Base-by-base conservation (phyloP, 2,888 invertebrate species). In the Cephus pulcher region DNA sequence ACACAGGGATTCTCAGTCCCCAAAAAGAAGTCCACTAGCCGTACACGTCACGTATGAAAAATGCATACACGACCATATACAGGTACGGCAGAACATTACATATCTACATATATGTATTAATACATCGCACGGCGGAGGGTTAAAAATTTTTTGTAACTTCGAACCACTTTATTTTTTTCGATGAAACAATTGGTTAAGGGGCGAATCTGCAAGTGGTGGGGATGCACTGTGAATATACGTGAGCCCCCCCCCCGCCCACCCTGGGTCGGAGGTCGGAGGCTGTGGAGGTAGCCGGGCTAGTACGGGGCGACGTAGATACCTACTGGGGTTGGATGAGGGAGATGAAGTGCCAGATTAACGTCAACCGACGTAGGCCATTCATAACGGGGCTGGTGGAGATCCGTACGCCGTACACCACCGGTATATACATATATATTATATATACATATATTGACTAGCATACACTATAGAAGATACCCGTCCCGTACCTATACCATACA, bases 351-450 rank as follows among this genome's bases (percentile, higher is more conserved):
- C 84, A 86, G 86, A 86, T 86, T 86, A 86, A 86, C 86, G 86
- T 86, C 85, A 85, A 84, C 86, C 85, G 86, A 85, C 86, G 85
- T 86, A 80, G 86, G 80, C 86, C 86, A 86, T 86, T 86, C 86
- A 86, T 86, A 86, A 86, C 85, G 81, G 85, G 83, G 79, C 81
- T 81, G 82, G 70, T 33, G 70, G 70, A 70, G 70, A 70, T 70
- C 70, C 30, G 70, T 70, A 70, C 33, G 33, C 30, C 30, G 33
- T 33, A 33, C n/a, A 70, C 30, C 70, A 15, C 30, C 70, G 15
- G 70, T 70, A 32, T 30, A 40, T 30, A 33, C 23, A 30, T 33
- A 30, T 70, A 70, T 70, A 70, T 30, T 33, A 33, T 30, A 30
- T 30, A 30, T 33, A 33, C 40, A 40, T 70, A 33, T 70, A 33